These are phyloP conservation scores for Lycophotia porphyrea DNA, from an alignment of 2,888 invertebrate species.

Conservation along the genomic window DNA sequence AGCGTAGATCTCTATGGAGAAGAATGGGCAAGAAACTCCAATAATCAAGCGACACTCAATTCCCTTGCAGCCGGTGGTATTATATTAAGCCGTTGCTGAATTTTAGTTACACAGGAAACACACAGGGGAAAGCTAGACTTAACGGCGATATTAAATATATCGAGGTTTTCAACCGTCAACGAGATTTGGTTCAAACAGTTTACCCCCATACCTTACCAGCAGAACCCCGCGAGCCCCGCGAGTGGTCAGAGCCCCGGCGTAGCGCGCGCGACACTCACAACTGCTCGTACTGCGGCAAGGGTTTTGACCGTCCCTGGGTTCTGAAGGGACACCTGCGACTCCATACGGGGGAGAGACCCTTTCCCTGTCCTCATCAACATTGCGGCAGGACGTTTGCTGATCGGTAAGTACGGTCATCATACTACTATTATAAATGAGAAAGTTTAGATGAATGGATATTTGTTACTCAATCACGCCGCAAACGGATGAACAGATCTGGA, in stretches of 20 bases:
- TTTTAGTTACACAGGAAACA: not conserved
- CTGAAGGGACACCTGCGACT: conserved; percentile 92
- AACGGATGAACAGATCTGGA: not conserved
- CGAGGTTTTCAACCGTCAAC: not conserved
- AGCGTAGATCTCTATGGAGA: no score
- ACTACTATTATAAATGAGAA: not conserved
- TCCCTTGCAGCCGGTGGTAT: no score
- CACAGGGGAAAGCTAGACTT: not conserved
- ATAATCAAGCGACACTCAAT: not conserved
- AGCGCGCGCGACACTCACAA: conserved; percentile 84
- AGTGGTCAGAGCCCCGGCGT: conserved; percentile 65
- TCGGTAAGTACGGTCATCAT: conserved; percentile 82
- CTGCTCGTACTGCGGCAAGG: conserved; percentile 91
- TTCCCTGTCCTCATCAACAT: conserved; percentile 90
- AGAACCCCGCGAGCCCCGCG: conserved; percentile 45
- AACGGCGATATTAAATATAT: not conserved
- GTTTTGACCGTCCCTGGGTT: conserved; percentile 93
- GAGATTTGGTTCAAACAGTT: not conserved
- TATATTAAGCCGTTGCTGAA: not conserved
- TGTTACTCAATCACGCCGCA: not conserved
- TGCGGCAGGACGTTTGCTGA: conserved; percentile 93
- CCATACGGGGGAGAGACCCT: conserved; percentile 93
- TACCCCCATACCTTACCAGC: not conserved
- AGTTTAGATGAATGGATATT: not conserved
- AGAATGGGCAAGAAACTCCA: no score